Evolutionary conservation across 2,888 invertebrate species (phyloP).

Genomic region (Nephrotoma appendiculata): DNA sequence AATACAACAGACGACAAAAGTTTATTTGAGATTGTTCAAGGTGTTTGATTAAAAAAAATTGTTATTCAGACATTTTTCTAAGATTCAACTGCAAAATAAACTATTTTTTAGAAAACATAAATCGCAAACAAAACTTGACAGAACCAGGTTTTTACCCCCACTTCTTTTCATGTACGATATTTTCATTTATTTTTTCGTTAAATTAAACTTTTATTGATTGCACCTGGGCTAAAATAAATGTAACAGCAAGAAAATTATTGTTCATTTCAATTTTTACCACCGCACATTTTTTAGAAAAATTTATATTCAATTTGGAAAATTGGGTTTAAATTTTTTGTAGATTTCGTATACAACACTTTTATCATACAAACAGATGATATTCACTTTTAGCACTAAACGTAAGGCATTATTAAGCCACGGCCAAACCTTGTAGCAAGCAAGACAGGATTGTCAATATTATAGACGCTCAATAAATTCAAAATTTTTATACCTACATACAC

Average conservation of each 20-base stretch:
- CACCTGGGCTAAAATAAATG: not conserved
- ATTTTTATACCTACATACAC: not conserved
- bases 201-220: not conserved
- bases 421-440: not conserved
- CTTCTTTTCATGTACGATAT: not conserved
- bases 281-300: not conserved
- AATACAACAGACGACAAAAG: too few species aligned
- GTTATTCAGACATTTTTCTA: too few species aligned
- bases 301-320: not conserved
- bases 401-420: not conserved
- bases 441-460: not conserved
- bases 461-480: not conserved
- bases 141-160: too few species aligned
- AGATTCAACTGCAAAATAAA: too few species aligned
- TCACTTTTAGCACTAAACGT: too few species aligned
- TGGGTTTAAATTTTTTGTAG: not conserved
- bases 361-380: not conserved
- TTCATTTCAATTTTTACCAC: not conserved
- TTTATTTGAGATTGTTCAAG: too few species aligned
- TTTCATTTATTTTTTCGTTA: not conserved
- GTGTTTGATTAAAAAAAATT: too few species aligned
- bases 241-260: not conserved
- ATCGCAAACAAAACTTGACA: too few species aligned
- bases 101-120: too few species aligned
- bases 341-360: not conserved